These are phyloP conservation scores for Drosophila subobscura DNA, from an alignment of 1,140 invertebrate genomes.

Conservation along the genomic window DNA sequence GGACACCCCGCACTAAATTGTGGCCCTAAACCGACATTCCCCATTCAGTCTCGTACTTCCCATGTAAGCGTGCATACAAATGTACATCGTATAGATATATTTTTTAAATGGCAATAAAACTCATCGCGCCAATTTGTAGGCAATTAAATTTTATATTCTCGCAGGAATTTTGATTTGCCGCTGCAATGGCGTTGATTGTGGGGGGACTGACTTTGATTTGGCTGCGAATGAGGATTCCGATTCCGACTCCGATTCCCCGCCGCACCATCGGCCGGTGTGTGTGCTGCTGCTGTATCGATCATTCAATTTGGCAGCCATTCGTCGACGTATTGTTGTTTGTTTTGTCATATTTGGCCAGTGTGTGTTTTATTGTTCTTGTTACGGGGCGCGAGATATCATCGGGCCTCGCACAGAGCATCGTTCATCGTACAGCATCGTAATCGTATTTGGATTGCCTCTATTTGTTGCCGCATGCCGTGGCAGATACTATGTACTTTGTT, in stretches of 20 bases:
- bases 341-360: constrained; percentile 73
- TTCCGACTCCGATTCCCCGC: constrained; percentile 8
- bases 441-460: constrained; percentile 50
- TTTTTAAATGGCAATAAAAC: constrained; percentile 73
- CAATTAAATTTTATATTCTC: constrained; percentile 73
- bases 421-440: constrained; percentile 4
- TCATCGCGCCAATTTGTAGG: constrained; percentile 79
- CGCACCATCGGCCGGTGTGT: background rate
- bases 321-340: constrained; percentile 73
- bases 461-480: constrained; percentile 70
- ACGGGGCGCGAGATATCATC: constrained; percentile 6
- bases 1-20: constrained; percentile 1
- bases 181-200: background rate
- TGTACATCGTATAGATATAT: background rate
- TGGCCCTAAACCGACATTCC: constrained; percentile 4
- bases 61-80: constrained; percentile 18
- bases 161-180: constrained; percentile 56
- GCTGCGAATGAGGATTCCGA: constrained; percentile 5
- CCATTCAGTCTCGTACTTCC: background rate
- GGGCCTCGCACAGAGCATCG: constrained; percentile 2
- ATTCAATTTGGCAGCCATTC: constrained; percentile 53
- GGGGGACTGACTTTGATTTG: constrained; percentile 2
- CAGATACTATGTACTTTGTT: constrained; percentile 71
- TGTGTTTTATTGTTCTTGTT: constrained; percentile 62
- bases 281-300: constrained; percentile 27